phyloP scores from a whole-genome alignment of 2,888 invertebrate species.

The Stenichneumon culpator region DNA sequence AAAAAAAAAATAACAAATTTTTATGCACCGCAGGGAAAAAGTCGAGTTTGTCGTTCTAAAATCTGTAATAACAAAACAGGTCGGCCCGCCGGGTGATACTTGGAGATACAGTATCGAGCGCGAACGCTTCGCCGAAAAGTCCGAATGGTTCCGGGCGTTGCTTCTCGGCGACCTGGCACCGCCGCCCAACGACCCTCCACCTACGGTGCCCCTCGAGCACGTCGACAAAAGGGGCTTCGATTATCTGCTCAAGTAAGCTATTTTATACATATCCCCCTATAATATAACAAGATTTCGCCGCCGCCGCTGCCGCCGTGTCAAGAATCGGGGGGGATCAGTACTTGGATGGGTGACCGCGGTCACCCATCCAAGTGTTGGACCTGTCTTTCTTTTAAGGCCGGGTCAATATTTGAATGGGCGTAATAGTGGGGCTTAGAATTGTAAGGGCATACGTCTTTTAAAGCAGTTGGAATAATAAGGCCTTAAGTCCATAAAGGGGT shows the following conservation, averaged over 20 bases:
- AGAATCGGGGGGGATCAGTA: no score
- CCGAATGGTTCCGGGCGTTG: constrained; percentile 89
- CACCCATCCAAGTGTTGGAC: no score
- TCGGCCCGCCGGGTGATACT: constrained; percentile 88
- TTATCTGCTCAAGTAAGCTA: constrained; percentile 87
- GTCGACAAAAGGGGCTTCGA: constrained; percentile 90
- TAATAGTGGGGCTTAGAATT: no score
- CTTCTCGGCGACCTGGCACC: constrained; percentile 85
- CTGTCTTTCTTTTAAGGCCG: no score
- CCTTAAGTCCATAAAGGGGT: no score
- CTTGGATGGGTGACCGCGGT: no score
- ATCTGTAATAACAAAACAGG: constrained; percentile 82
- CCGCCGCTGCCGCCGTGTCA: no score
- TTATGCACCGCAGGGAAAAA: neutral
- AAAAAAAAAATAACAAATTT: constrained; percentile 10
- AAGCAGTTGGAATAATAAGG: no score
- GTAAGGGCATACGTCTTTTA: no score
- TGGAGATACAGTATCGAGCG: constrained; percentile 91
- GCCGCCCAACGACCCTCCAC: constrained; percentile 84
- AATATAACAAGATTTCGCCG: no score
- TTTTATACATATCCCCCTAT: constrained; percentile 9
- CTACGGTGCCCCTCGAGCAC: constrained; percentile 86
- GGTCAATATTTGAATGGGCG: no score
- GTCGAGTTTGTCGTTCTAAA: neutral
- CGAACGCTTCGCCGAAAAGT: constrained; percentile 88